A percentile compares a stretch with the other conserved stretches of the same genome.
Conservation (phyloP, 2,888 invertebrate genomes). For the Leucoma salicis region DNA sequence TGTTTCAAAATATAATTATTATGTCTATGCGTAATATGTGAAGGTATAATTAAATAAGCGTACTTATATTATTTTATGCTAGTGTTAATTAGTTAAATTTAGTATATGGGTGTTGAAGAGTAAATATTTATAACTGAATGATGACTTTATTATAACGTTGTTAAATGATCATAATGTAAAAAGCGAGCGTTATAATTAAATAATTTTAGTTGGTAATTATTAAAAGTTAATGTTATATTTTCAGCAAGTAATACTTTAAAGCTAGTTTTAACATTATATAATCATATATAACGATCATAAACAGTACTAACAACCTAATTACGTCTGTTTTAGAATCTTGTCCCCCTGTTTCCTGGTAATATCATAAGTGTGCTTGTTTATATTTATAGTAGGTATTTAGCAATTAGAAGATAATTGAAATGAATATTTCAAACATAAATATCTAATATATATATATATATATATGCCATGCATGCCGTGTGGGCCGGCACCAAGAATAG, state of each 20-base stretch:
- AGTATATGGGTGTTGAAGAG: conserved; percentile 14
- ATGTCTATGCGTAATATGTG: conserved; percentile 57
- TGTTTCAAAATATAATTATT: conserved; percentile 70
- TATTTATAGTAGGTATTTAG: neutral
- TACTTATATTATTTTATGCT: conserved; percentile 25
- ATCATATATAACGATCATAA: neutral
- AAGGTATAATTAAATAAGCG: conserved; percentile 41
- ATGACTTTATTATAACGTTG: neutral
- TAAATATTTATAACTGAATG: conserved; percentile 4
- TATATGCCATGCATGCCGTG: too few species aligned
- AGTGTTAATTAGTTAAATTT: conserved; percentile 26
- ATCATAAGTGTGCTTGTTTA: neutral
- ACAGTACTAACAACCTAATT: conserved; percentile 5
- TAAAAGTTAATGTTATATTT: neutral
- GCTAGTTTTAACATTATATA: neutral
- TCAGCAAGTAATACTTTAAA: neutral
- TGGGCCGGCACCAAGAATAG: too few species aligned
- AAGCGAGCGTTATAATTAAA: neutral
- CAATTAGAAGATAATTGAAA: too few species aligned
- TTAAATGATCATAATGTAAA: neutral
- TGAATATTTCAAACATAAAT: too few species aligned
- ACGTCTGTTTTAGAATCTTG: conserved; percentile 11
- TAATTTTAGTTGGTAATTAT: neutral
- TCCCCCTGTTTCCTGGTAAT: neutral
- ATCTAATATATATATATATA: too few species aligned